These are phyloP conservation scores for Temnothorax ravouxi DNA, from an alignment of 2,888 invertebrate species.

Conservation along the genomic window DNA sequence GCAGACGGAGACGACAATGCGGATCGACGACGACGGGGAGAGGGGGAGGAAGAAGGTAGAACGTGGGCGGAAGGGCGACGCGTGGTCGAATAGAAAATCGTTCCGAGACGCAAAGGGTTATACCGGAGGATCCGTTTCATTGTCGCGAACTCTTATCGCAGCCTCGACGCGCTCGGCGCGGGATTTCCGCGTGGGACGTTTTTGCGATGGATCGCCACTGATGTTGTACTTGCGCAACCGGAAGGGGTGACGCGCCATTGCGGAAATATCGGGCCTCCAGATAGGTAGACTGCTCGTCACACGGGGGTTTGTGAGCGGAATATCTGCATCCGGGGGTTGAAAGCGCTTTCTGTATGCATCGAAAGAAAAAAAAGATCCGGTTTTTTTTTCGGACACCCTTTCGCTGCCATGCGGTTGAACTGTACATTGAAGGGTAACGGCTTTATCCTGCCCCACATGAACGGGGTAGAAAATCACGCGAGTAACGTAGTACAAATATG, in stretches of 20 bases:
- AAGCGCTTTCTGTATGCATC: neutral
- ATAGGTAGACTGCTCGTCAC: neutral
- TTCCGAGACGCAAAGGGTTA: conserved; percentile 4
- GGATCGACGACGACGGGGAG: neutral
- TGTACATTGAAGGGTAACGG: conserved; percentile 4
- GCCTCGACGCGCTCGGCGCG: neutral
- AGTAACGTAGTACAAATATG: neutral
- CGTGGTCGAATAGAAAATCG: conserved; percentile 65
- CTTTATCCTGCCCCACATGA: neutral
- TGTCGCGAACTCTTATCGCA: neutral
- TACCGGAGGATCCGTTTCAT: conserved; percentile 27
- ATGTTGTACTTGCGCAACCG: neutral
- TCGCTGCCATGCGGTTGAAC: conserved; percentile 3
- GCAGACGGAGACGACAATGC: neutral
- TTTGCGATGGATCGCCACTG: neutral
- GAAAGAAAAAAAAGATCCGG: neutral
- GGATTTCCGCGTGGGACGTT: conserved; percentile 28
- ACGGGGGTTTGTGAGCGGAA: neutral
- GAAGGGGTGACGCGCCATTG: neutral
- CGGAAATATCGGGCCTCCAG: conserved; percentile 6
- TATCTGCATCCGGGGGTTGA: neutral
- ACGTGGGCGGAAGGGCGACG: conserved; percentile 34
- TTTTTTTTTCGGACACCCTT: neutral
- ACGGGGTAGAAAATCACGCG: neutral
- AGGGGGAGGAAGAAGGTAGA: neutral